Base-by-base conservation (phyloP, 2,797 vertebrate genomes). In the Falco concolor region DNA sequence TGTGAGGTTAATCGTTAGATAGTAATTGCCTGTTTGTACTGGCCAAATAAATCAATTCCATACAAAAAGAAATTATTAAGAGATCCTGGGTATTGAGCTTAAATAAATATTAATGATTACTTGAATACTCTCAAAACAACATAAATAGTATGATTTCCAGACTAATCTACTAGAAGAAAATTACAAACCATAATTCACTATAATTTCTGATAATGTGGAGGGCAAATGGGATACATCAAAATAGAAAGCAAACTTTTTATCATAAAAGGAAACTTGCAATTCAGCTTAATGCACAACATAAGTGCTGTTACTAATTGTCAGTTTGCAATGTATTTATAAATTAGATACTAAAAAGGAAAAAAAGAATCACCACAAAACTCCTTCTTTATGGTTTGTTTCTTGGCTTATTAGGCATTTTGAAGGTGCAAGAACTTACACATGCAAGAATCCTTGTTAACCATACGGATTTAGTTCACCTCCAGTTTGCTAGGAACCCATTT, bases 61-160 rank as follows among this genome's bases (percentile, higher is more conserved):
- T 56, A 79, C 44, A 70, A 64, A 96, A 94, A 92, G 75, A 90
- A 84, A 96, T 57, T 84, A 81, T 78, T 3, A 49, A 83, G 87
- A 88, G 89, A 93, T 84, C 85, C n/a, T 96, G 95, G 77, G 95
- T 97, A 97, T 96, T 81, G 95, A 95, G 87, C 72, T 93, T 96
- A 95, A 50, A 94, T 90, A 90, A 96, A 88, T 78, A 96, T 95
- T 94, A 98, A 93, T 97, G 94, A 98, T 93, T 95, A 72, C 50
- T 92, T 56, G 50, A 92, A 94, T 52, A 79, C 83, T 96, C 90
- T 96, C 94, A 85, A 74, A 94, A 61, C 30, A 93, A 95, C 91
- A 95, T 79, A 68, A 84, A 81, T 7, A 84, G 22, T 38, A 64
- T 19, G 32, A 84, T 89, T 84, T 79, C 52, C 67, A 86, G 54